Base-by-base conservation (phyloP, 2,797 vertebrate genomes). In the Sarcoramphus papa region DNA sequence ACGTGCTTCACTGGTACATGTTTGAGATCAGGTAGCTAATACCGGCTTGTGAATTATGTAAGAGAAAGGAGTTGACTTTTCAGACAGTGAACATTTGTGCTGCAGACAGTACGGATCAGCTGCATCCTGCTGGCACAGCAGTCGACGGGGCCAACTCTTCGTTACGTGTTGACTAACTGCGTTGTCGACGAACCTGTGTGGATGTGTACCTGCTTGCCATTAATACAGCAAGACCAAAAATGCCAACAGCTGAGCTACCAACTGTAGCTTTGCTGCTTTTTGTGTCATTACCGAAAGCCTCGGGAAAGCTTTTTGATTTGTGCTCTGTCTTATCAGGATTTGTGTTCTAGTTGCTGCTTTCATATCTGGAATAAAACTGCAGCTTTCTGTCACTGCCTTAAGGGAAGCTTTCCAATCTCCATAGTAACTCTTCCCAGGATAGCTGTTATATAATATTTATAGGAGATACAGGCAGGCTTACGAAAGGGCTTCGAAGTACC, bases 361-460 rank as follows among this genome's bases (percentile, higher is more conserved):
- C n/a, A 3, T 80, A 72, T 67, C 48, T 76, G 64, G 69, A 53
- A 67, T 93, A 56, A 73, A 93, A 45, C 59, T 64, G 73, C 86
- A 85, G 88, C 56, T 92, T 78, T 85, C 77, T 90, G 63, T 91
- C 31, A 3, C 24, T 85, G 80, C 90, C 67, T 59, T 67, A 33
- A 81, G 76, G 84, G 73, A 93, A 92, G 88, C 79, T 94, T 97
- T 94, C 86, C 91, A 59, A 45, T 97, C 92, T 95, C 97, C 92
- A 95, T 96, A 94, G 96, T 88, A 96, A 97, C 93, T 90, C 81
- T 86, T 64, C 72, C 47, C 33, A 40, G 63, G 77, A 31, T 47
- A 4, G 3, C 80, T 83, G 57, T 95, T 95, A 65, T n/a, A 41
- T 90, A 87, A 95, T 88, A 56, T 70, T 82, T 78, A 37, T 41